A percentile compares a stretch with the other conserved stretches of the same genome.
phyloP scores from a whole-genome alignment of 2,888 invertebrate species.

The Lumbricus terrestris region DNA sequence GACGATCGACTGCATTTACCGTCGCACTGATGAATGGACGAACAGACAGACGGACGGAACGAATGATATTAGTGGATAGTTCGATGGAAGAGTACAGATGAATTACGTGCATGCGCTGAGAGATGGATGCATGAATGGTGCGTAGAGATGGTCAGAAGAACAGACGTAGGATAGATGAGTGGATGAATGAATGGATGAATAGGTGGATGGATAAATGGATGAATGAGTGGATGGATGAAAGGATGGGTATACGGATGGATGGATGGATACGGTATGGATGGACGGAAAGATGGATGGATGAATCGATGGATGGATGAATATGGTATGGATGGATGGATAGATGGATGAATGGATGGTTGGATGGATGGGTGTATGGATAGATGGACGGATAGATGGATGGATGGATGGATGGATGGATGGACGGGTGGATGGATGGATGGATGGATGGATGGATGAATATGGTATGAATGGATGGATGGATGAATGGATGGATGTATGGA shows the following conservation, averaged over 20 bases:
- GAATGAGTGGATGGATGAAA: too few species aligned
- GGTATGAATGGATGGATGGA: neutral
- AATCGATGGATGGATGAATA: neutral
- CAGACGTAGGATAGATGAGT: neutral
- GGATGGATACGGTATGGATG: neutral
- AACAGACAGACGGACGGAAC: too few species aligned
- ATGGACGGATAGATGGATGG: neutral
- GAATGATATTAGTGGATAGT: too few species aligned
- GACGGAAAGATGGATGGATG: neutral
- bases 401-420: too few species aligned
- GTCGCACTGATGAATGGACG: too few species aligned
- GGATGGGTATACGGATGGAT: neutral
- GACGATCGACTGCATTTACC: too few species aligned
- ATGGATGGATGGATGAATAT: neutral
- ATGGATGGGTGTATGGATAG: neutral
- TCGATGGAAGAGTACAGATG: too few species aligned
- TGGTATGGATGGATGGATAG: neutral
- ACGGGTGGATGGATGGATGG: neutral
- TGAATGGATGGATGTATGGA: neutral
- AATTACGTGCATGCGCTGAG: neutral
- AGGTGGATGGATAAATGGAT: neutral
- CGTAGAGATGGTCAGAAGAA: neutral
- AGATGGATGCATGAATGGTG: neutral
- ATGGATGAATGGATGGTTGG: neutral
- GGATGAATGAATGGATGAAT: neutral